Percentiles rank a stretch among this genome's conserved stretches.
Evolutionary conservation across 2,888 invertebrate genomes (phyloP).

Genomic region (Acronicta leporina): DNA sequence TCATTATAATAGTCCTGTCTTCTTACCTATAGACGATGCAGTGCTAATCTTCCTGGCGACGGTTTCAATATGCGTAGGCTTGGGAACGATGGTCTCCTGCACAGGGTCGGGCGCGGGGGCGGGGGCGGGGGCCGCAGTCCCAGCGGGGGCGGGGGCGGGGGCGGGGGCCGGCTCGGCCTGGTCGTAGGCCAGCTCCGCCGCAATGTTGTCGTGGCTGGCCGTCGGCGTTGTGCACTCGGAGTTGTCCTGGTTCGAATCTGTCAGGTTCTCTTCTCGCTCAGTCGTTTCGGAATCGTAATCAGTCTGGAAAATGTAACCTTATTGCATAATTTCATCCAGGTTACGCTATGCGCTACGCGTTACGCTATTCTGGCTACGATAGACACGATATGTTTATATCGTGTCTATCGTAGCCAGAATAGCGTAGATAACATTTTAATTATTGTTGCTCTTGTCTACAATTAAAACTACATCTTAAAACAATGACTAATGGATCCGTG

Average conservation of each 20-base stretch:
- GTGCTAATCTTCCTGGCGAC: conserved; percentile 81
- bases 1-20: no score
- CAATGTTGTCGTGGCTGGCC: conserved; percentile 84
- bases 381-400: no score
- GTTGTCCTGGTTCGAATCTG: conserved; percentile 88
- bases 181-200: conserved; percentile 79
- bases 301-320: conserved; percentile 66
- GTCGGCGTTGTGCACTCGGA: conserved; percentile 88
- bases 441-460: no score
- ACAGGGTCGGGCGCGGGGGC: conserved; percentile 20
- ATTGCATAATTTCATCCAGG: no score
- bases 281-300: conserved; percentile 87
- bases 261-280: conserved; percentile 86
- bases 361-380: no score
- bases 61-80: conserved; percentile 58
- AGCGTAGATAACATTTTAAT: no score
- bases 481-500: no score
- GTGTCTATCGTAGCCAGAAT: no score
- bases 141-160: conserved; percentile 25
- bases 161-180: conserved; percentile 56
- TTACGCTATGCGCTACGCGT: no score
- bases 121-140: conserved; percentile 43
- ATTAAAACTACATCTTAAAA: no score
- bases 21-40: conserved; percentile 82
- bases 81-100: conserved; percentile 12